Base-by-base conservation (phyloP, 2,113 vertebrate genomes). In the Channa argus region DNA sequence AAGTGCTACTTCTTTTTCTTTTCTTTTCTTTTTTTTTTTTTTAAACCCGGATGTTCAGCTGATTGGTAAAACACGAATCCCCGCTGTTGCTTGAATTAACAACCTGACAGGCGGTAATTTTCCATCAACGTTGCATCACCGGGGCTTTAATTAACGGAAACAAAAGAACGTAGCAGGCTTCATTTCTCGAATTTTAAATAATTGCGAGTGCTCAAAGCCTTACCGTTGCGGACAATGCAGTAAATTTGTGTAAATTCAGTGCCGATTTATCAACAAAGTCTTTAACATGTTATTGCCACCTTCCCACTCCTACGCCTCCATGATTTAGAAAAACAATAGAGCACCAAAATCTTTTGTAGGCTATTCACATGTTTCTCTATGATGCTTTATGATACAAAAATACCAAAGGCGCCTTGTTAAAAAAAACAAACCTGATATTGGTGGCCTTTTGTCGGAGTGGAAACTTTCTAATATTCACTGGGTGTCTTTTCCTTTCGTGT, bases 141-240 rank as follows among this genome's bases (percentile, higher is more conserved):
- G 5, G 37, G 41, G 37, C 59, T 75, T 84, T 84, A 44, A 82
- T 83, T 78, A 76, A 74, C 60, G n/a, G 54, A 71, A 71, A 81
- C 70, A 78, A 78, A 77, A 62, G 63, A 52, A 67, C 44, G 46
- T 39, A 34, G 79, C 38, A 15, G 24, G 52, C 61, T 73, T 69
- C 3, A 63, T 76, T 59, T 52, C 50, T 44, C 70, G 8, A 43
- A 75, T 81, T 82, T 59, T n/a, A 65, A 65, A 51, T 66, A 49
- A 60, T 70, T 13, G n/a, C 64, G 33, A 63, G 52, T 43, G 41
- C 72, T 62, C 11, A 71, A 73, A 69, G 63, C 50, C 37, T 61
- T 10, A 7, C 52, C 49, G 33, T 37, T 53, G n/a, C 6, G 5
- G 39, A 83, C 44, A 45, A 34, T 0, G 6, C 41, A 3, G 44